Conservation (phyloP, 2,797 vertebrate species). For the Chromobotia macracanthus region DNA sequence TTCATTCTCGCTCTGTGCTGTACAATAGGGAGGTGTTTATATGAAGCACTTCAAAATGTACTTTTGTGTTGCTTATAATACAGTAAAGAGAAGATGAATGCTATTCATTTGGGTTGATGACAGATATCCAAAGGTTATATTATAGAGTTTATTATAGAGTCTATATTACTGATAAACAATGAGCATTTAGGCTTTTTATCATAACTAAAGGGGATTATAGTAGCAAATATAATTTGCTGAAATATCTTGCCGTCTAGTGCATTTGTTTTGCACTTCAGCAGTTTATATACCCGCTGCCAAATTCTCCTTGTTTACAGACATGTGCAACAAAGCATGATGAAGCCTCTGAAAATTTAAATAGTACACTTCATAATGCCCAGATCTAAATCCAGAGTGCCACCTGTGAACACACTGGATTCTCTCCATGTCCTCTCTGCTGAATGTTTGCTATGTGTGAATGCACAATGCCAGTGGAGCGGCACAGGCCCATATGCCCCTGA, state of each 20-base stretch:
- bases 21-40: constrained; percentile 26
- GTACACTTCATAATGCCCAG: background rate
- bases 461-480: background rate
- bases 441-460: constrained; percentile 5
- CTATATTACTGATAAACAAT: constrained; percentile 10
- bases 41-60: constrained; percentile 41
- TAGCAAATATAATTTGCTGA: background rate
- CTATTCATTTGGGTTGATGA: constrained; percentile 43
- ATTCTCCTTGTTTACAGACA: background rate
- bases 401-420: constrained; percentile 6
- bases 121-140: constrained; percentile 18
- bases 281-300: background rate
- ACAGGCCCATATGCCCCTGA: constrained; percentile 10
- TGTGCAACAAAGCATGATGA: background rate
- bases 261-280: background rate
- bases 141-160: background rate
- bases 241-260: constrained; percentile 11
- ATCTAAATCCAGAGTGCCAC: constrained; percentile 9
- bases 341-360: constrained; percentile 6
- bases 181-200: background rate
- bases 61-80: constrained; percentile 30
- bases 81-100: constrained; percentile 41
- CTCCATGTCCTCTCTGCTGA: background rate
- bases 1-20: constrained; percentile 35
- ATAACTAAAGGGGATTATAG: background rate